Base-by-base conservation (phyloP, 64 coral and sea anemone genomes). In the Pocillopora verrucosa region DNA sequence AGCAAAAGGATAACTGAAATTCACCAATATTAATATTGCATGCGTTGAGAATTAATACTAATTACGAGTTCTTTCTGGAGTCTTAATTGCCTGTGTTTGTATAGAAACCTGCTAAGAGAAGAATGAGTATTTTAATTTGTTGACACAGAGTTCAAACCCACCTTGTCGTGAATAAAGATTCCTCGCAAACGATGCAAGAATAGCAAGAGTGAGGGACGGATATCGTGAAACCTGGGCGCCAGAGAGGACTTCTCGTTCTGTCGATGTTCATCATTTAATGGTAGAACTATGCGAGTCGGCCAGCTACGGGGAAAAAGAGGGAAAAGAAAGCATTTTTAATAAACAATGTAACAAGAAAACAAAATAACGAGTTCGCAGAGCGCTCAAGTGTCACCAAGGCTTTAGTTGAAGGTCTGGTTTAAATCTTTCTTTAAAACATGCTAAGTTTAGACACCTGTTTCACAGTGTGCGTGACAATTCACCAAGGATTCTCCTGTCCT, bases 171-270 rank as follows among this genome's bases (percentile, higher is more conserved):
- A 25, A 96, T 89, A 13, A 56, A 75, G 65, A 96, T 96, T 76
- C 82, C 89, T 72, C 94, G 74, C 22, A 96, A 74, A 17, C 94
- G 94, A 90, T 96, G 94, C 17, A 96, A 83, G n/a, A 96, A 96
- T 26, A 96, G 68, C 34, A 96, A 73, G 22, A 96, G 88, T 35
- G 94, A 96, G 5, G 94, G 94, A 87, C 93, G 94, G 72, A 96
- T 83, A 84, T 96, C 94, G 60, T 76, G 88, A 61, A 98, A 98
- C 22, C 95, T 87, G 61, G 95, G 92, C 16, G 69, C 70, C 22
- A 98, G 65, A 17, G 92, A 91, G 26, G 72, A 85, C 56, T 94
- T 98, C 73, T 98, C 83, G 67, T 80, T 78, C 22, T 89, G 92
- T 59, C 76, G 86, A 59, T 94, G 80, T 70, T 94, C 92, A 1